These are phyloP conservation scores for Equus przewalskii DNA, from an alignment of 2,113 vertebrate genomes.

Conservation along the genomic window DNA sequence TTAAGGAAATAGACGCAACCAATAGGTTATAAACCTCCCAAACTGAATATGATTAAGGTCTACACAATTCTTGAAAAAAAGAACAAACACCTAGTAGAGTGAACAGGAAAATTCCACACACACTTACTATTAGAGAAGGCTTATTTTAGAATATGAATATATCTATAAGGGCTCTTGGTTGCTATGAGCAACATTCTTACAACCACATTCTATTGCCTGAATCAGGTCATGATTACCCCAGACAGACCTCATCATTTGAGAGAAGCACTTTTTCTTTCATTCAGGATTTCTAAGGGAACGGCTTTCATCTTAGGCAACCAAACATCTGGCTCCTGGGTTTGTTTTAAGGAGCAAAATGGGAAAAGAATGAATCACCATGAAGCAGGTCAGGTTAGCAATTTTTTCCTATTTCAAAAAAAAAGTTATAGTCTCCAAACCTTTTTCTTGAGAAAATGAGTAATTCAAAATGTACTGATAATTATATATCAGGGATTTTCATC, in stretches of 20 bases:
- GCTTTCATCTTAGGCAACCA: constrained; percentile 39
- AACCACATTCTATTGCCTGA: background rate
- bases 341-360: constrained; percentile 72
- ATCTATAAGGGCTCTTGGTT: constrained; percentile 57
- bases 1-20: constrained; percentile 49
- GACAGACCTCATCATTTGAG: constrained; percentile 53
- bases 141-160: constrained; percentile 79
- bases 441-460: constrained; percentile 67
- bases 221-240: constrained; percentile 63
- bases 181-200: constrained; percentile 71
- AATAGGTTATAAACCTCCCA: constrained; percentile 30
- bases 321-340: constrained; percentile 76
- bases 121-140: constrained; percentile 63
- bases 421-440: constrained; percentile 51
- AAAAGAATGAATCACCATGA: constrained; percentile 71
- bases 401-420: constrained; percentile 68
- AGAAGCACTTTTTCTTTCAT: constrained; percentile 70
- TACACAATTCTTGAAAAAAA: constrained; percentile 62
- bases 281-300: constrained; percentile 68
- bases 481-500: background rate
- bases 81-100: constrained; percentile 58
- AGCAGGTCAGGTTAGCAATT: constrained; percentile 70
- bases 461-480: constrained; percentile 54
- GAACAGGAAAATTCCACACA: constrained; percentile 74
- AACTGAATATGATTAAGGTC: constrained; percentile 1